Conservation (phyloP, 1,140 invertebrate genomes). For the Sogatella furcifera region DNA sequence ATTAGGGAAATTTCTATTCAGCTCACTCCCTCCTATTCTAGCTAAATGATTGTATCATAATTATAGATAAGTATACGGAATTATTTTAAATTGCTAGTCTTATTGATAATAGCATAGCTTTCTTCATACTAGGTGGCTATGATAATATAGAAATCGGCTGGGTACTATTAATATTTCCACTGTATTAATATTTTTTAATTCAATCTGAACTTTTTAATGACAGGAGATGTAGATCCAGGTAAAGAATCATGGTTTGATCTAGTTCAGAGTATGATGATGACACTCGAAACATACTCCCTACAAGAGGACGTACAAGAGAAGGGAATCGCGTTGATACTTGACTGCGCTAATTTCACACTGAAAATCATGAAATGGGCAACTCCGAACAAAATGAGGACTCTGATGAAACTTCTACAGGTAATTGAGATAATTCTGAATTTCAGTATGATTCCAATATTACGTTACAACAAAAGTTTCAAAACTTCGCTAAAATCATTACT, state of each 20-base stretch:
- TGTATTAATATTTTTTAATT: neutral
- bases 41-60: too few relatives aligned
- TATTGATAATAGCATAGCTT: too few relatives aligned
- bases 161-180: neutral
- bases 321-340: slow-evolving; percentile 15
- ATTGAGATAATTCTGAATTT: too few relatives aligned
- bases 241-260: slow-evolving; percentile 15
- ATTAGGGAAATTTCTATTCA: too few relatives aligned
- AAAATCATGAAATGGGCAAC: slow-evolving; percentile 23
- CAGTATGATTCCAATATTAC: too few relatives aligned
- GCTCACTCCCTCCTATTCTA: too few relatives aligned
- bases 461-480: too few relatives aligned
- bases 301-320: slow-evolving; percentile 19
- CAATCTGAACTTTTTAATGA: neutral
- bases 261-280: slow-evolving; percentile 9
- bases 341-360: slow-evolving; percentile 18
- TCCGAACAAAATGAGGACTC: slow-evolving; percentile 16
- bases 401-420: slow-evolving; percentile 19
- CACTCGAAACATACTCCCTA: slow-evolving; percentile 18
- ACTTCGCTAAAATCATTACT: too few relatives aligned
- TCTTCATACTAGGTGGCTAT: too few relatives aligned
- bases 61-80: too few relatives aligned
- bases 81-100: too few relatives aligned
- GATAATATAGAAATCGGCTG: too few relatives aligned
- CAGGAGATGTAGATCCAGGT: slow-evolving; percentile 20